Conservation (phyloP, 1,140 invertebrate genomes). For the Mizuhopecten yessoensis region DNA sequence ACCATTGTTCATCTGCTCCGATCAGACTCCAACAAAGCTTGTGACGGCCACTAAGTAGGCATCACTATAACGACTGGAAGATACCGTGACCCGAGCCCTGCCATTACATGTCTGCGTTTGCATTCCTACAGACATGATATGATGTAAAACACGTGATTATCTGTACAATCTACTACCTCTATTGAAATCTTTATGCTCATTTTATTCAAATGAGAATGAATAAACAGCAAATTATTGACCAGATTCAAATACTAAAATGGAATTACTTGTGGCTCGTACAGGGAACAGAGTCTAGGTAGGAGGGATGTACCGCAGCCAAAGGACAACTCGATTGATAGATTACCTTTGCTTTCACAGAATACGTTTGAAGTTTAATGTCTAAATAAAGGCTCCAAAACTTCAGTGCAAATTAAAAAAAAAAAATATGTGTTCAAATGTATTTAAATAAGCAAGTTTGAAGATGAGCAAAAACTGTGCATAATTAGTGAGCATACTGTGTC, state of each 20-base stretch:
- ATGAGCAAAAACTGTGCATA: no score
- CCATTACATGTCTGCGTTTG: not conserved
- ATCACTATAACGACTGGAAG: not conserved
- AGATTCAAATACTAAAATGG: not conserved
- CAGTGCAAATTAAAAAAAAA: not conserved
- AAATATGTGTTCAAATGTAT: no score
- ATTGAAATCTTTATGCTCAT: constrained; percentile 29
- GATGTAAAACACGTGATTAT: constrained; percentile 35
- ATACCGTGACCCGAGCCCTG: not conserved
- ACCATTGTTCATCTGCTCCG: not conserved
- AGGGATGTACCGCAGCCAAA: not conserved
- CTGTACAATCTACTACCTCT: constrained; percentile 26
- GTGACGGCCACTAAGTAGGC: constrained; percentile 4
- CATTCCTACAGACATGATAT: constrained; percentile 33
- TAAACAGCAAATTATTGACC: constrained; percentile 39
- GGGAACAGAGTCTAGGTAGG: not conserved
- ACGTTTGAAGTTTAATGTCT: no score
- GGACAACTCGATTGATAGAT: not conserved
- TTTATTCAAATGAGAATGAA: constrained; percentile 36
- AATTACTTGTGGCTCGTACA: not conserved
- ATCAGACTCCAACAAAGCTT: not conserved
- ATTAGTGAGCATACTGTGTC: no score
- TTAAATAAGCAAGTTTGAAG: no score
- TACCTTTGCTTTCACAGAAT: no score
- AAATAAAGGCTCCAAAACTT: not conserved